These are phyloP conservation scores for Thinocorus orbignyianus DNA, from an alignment of 2,113 vertebrate genomes.

Conservation along the genomic window DNA sequence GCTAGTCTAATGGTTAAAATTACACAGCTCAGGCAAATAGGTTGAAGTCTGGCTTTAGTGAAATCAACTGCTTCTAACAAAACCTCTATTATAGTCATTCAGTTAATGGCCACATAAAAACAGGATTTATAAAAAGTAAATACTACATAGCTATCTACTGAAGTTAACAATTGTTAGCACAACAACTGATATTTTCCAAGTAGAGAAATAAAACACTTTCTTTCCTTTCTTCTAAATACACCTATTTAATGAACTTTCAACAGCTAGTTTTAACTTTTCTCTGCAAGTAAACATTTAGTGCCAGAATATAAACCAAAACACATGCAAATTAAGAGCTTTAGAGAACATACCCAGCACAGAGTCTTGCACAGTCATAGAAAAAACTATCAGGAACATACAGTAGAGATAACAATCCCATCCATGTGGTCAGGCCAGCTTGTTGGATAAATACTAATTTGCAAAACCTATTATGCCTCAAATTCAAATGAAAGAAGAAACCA, in stretches of 20 bases:
- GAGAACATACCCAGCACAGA: neutral
- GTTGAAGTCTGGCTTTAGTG: neutral
- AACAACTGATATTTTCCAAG: neutral
- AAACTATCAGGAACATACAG: neutral
- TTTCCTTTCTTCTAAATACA: neutral
- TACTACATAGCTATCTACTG: neutral
- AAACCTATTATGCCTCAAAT: neutral
- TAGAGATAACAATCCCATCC: neutral
- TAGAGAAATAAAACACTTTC: neutral
- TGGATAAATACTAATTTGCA: neutral
- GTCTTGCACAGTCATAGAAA: neutral
- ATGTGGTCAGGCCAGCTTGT: neutral
- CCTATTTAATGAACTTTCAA: neutral
- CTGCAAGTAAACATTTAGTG: neutral
- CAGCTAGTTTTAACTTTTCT: neutral
- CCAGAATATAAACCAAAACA: neutral
- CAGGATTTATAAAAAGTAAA: neutral
- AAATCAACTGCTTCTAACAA: neutral
- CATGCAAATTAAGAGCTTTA: neutral
- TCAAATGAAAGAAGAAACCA: neutral
- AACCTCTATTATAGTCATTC: neutral
- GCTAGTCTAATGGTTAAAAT: neutral
- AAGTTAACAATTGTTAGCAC: neutral
- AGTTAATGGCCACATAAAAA: neutral
- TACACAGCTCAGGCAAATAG: neutral